A percentile compares a stretch with the other conserved stretches of the same genome.
Conservation (phyloP, 2,113 vertebrate species). For the Lepus europaeus region DNA sequence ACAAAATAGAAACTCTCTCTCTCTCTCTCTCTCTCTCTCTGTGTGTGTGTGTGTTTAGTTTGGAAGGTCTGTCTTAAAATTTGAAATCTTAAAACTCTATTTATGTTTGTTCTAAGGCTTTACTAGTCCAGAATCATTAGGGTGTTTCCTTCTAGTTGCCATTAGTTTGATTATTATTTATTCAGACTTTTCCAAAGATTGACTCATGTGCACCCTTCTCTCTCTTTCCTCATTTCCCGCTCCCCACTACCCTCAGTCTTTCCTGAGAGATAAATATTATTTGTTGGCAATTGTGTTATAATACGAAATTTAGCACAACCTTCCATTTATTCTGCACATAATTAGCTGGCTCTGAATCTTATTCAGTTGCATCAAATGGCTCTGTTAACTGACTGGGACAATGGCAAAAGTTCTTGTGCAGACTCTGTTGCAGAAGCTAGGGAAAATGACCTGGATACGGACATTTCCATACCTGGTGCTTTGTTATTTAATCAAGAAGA, state of each 20-base stretch:
- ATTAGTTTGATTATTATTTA: constrained; percentile 83
- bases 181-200: constrained; percentile 79
- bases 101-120: constrained; percentile 67
- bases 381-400: not conserved
- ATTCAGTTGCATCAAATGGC: not conserved
- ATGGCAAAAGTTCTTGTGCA: not conserved
- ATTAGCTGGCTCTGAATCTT: constrained; percentile 44
- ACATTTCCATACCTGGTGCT: not conserved
- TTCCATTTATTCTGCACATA: constrained; percentile 43
- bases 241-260: constrained; percentile 46
- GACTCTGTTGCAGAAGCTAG: not conserved
- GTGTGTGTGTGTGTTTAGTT: constrained; percentile 32
- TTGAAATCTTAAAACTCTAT: constrained; percentile 67
- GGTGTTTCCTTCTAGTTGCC: constrained; percentile 79
- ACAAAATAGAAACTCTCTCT: not conserved
- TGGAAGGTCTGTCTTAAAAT: constrained; percentile 40
- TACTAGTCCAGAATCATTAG: constrained; percentile 63
- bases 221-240: constrained; percentile 47
- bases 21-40: not conserved
- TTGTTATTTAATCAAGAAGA: constrained; percentile 15
- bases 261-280: constrained; percentile 75
- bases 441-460: not conserved
- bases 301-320: constrained; percentile 49
- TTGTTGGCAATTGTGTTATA: constrained; percentile 65
- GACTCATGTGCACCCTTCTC: constrained; percentile 74